Percentiles rank a stretch among this genome's conserved stretches.
phyloP scores from a whole-genome alignment of 64 coral and sea anemone species.

The Trachythela sp. region DNA sequence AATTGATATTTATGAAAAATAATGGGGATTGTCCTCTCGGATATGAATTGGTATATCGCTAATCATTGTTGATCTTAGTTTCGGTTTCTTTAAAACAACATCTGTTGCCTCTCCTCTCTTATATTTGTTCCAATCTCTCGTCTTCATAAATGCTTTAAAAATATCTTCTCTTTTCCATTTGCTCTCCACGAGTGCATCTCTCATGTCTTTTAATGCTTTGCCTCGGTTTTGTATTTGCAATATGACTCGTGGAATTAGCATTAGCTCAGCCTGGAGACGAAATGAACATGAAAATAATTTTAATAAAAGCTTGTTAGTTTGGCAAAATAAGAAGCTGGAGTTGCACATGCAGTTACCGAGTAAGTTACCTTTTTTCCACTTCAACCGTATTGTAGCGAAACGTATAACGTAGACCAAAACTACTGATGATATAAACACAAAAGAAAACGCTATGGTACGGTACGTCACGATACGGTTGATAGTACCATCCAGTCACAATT shows the following conservation, averaged over 20 bases:
- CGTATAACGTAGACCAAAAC: too few species aligned
- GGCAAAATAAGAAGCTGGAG: too few species aligned
- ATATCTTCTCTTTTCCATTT: background rate
- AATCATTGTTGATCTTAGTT: background rate
- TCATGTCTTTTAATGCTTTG: background rate
- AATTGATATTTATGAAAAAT: background rate
- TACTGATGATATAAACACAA: too few species aligned
- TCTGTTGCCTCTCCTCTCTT: background rate
- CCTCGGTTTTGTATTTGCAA: background rate
- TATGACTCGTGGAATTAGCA: background rate
- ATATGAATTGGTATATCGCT: background rate
- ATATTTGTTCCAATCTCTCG: background rate
- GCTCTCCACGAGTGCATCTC: background rate
- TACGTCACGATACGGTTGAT: too few species aligned
- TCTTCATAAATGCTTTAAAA: constrained; percentile 9
- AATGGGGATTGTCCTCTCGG: background rate
- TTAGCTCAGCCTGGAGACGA: background rate
- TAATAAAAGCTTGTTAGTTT: too few species aligned
- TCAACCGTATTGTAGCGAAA: too few species aligned
- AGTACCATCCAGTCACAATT: too few species aligned
- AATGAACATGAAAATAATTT: background rate
- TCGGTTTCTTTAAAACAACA: background rate
- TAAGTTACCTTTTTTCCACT: too few species aligned
- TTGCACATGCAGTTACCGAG: too few species aligned
- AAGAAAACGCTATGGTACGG: too few species aligned